Conservation (phyloP, 1,140 invertebrate genomes). For the Zaprionus capensis region DNA sequence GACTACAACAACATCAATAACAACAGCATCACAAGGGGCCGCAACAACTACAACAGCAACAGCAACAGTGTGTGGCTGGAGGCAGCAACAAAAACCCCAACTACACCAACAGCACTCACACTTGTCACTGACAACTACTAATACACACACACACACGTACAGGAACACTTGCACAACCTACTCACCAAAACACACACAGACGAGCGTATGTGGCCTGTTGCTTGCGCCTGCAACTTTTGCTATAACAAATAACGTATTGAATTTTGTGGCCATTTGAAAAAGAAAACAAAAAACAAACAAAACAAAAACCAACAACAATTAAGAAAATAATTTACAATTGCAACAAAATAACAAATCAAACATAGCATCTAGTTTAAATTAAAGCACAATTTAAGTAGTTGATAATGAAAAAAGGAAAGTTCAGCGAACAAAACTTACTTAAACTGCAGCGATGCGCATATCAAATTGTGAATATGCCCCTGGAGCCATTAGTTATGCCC, state of each 20-base stretch:
- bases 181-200: neutral
- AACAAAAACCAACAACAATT: conserved; percentile 43
- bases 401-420: conserved; percentile 40
- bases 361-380: conserved; percentile 63
- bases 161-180: neutral
- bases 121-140: conserved; percentile 45
- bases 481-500: conserved; percentile 25
- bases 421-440: conserved; percentile 55
- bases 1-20: conserved; percentile 20
- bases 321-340: conserved; percentile 43
- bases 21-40: conserved; percentile 15
- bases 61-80: conserved; percentile 13
- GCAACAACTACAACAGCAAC: conserved; percentile 16
- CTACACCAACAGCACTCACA: conserved; percentile 43
- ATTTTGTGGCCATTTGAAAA: conserved; percentile 72
- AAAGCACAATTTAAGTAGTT: conserved; percentile 36
- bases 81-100: conserved; percentile 37
- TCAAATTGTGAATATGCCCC: conserved; percentile 48
- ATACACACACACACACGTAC: conserved; percentile 22
- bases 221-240: conserved; percentile 32
- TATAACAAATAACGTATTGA: conserved; percentile 55
- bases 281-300: conserved; percentile 58
- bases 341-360: conserved; percentile 62
- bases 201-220: conserved; percentile 32
- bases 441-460: conserved; percentile 35